Conservation (phyloP, 2,113 vertebrate genomes). For the Cyanistes caeruleus region DNA sequence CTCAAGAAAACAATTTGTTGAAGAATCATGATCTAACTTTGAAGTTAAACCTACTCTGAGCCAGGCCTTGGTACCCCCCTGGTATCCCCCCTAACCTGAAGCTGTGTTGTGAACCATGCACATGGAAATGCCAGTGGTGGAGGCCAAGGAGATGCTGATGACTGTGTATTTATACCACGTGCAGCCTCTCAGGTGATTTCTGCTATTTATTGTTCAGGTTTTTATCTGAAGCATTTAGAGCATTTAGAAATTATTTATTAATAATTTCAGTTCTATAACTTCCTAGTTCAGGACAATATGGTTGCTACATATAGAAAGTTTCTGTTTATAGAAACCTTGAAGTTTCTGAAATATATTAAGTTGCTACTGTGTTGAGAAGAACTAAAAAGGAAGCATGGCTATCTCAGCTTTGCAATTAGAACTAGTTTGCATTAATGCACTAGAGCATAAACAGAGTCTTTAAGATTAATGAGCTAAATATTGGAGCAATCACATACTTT, state of each 20-base stretch:
- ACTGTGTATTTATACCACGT: not conserved
- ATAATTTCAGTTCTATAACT: not conserved
- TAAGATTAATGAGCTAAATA: slow-evolving; percentile 35
- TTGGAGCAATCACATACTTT: slow-evolving; percentile 29
- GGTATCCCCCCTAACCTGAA: not conserved
- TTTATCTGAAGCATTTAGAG: not conserved
- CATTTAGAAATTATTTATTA: not conserved
- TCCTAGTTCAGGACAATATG: not conserved
- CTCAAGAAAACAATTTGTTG: not conserved
- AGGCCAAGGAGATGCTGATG: not conserved
- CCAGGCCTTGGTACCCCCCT: not conserved
- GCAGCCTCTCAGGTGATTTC: not conserved
- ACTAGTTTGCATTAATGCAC: not conserved
- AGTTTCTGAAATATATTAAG: not conserved
- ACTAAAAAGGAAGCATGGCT: not conserved
- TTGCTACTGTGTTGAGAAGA: not conserved
- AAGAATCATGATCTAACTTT: not conserved
- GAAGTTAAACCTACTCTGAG: not conserved
- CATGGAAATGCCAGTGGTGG: not conserved
- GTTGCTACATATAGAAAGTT: not conserved
- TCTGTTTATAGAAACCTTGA: not conserved
- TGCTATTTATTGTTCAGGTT: not conserved
- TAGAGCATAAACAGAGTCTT: not conserved
- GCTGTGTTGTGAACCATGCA: accelerated
- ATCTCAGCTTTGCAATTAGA: not conserved